Conservation (phyloP, 2,797 vertebrate genomes). For the Gadopsis marmoratus region DNA sequence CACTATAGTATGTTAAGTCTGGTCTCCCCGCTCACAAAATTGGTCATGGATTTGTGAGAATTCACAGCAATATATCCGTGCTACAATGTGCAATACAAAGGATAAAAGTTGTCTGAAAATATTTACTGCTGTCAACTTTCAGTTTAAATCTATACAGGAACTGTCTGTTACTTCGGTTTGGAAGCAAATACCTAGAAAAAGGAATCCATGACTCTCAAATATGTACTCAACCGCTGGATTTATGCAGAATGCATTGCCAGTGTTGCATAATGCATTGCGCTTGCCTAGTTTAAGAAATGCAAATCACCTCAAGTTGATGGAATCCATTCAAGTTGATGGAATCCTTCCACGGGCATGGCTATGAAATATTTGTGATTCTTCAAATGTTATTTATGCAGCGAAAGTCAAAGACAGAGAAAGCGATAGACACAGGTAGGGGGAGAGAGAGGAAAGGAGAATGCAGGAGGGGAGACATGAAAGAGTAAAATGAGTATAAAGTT, state of each 20-base stretch:
- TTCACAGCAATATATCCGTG: not conserved
- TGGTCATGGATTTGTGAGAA: slow-evolving; percentile 2
- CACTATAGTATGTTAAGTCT: not conserved
- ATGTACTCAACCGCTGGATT: slow-evolving; percentile 63
- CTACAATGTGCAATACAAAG: not conserved
- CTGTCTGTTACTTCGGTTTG: slow-evolving; percentile 36
- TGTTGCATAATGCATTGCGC: slow-evolving; percentile 77
- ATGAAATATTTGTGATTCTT: slow-evolving; percentile 79
- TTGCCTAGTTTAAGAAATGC: slow-evolving; percentile 78
- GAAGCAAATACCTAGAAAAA: slow-evolving; percentile 51
- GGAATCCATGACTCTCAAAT: slow-evolving; percentile 64
- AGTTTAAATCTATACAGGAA: slow-evolving; percentile 40
- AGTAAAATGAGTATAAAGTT: slow-evolving; percentile 44
- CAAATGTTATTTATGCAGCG: slow-evolving; percentile 63
- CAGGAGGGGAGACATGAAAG: slow-evolving; percentile 23
- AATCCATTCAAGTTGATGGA: slow-evolving; percentile 73
- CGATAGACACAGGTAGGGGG: slow-evolving; percentile 25
- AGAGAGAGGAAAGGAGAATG: slow-evolving; percentile 3
- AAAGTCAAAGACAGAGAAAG: slow-evolving; percentile 32
- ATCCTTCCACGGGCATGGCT: slow-evolving; percentile 58
- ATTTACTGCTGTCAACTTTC: slow-evolving; percentile 32
- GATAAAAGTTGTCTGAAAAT: slow-evolving; percentile 28
- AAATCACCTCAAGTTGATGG: slow-evolving; percentile 77
- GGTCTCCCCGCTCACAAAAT: slow-evolving; percentile 6
- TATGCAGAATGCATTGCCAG: slow-evolving; percentile 70